Conservation (phyloP, 2,113 vertebrate genomes). For the Ornithorhynchus anatinus region DNA sequence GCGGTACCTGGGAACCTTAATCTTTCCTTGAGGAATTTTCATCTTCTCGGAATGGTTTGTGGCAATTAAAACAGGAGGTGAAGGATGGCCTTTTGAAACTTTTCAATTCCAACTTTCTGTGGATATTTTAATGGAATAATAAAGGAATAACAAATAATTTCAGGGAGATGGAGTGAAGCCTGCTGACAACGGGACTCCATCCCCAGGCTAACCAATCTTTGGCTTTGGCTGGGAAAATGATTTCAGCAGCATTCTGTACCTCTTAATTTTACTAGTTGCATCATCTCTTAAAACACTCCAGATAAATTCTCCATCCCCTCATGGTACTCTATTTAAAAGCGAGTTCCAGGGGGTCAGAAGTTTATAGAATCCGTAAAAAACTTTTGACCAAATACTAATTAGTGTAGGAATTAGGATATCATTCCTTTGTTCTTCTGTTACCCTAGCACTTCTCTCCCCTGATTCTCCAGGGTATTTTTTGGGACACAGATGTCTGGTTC, state of each 20-base stretch:
- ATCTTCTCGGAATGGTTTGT: not conserved
- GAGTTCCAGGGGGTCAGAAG: not conserved
- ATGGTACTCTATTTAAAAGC: not conserved
- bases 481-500: constrained; percentile 35
- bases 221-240: not conserved
- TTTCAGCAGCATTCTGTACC: too few relatives aligned
- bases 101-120: not conserved
- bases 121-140: not conserved
- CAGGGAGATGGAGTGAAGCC: not conserved
- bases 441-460: not conserved
- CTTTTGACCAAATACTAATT: constrained; percentile 52
- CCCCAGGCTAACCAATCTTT: not conserved
- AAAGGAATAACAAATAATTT: not conserved
- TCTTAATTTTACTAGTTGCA: too few relatives aligned
- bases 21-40: not conserved
- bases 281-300: not conserved
- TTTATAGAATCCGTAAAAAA: not conserved
- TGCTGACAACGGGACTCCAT: not conserved
- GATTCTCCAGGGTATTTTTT: constrained; percentile 25
- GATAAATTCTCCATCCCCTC: not conserved
- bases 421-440: constrained; percentile 46
- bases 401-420: constrained; percentile 63
- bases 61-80: not conserved
- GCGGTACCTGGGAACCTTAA: too few relatives aligned
- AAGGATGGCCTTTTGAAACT: not conserved